Evolutionary conservation across 2,113 vertebrate species (phyloP).

Genomic region (Cyprinodon variegatus): DNA sequence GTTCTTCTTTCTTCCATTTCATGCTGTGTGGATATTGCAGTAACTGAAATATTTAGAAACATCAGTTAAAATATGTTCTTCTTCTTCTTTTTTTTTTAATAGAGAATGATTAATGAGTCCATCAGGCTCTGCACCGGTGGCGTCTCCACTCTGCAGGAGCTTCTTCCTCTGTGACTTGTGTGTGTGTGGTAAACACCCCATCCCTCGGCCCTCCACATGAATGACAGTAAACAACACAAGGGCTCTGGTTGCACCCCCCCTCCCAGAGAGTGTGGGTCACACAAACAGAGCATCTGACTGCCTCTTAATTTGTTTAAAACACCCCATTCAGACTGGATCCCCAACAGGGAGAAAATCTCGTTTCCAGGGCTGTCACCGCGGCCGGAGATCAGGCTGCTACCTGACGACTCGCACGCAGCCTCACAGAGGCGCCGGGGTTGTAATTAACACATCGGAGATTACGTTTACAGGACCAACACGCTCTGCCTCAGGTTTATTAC

Average conservation of each 20-base stretch:
- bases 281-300: constrained; percentile 65
- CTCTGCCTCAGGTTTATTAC: constrained; percentile 69
- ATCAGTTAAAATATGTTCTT: too few relatives aligned
- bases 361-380: constrained; percentile 60
- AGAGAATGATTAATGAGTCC: background rate
- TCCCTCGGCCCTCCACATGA: constrained; percentile 46
- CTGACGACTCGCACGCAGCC: constrained; percentile 58
- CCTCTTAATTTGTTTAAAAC: constrained; percentile 73
- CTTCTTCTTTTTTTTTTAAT: too few relatives aligned
- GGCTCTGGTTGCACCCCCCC: constrained; percentile 26
- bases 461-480: constrained; percentile 78
- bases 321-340: constrained; percentile 65
- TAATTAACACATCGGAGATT: constrained; percentile 79
- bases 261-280: constrained; percentile 56
- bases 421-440: constrained; percentile 74
- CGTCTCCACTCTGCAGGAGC: constrained; percentile 7
- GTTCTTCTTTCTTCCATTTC: too few relatives aligned
- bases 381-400: constrained; percentile 48
- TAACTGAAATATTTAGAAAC: too few relatives aligned
- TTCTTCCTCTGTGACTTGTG: constrained; percentile 26
- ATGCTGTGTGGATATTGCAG: too few relatives aligned
- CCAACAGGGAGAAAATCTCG: constrained; percentile 59
- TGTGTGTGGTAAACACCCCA: constrained; percentile 54
- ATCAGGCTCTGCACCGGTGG: background rate
- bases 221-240: constrained; percentile 67